Evolutionary conservation across 2,888 invertebrate species (phyloP).

Genomic region (Apamea crenata): DNA sequence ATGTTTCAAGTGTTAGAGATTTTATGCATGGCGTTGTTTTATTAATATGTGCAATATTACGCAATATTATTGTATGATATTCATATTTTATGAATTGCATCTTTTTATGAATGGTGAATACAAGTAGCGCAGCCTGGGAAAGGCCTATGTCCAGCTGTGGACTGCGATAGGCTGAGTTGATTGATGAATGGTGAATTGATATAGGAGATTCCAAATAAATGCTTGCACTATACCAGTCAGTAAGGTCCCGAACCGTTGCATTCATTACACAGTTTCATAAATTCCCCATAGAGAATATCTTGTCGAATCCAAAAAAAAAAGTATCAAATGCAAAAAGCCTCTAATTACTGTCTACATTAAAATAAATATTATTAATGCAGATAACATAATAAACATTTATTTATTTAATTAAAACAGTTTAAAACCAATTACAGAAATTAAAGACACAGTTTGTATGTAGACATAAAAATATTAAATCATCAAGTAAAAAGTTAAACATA

Average conservation of each 20-base stretch:
- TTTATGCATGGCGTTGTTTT: slow-evolving; percentile 3
- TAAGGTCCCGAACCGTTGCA: background rate
- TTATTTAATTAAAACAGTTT: too few species aligned
- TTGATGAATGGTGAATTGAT: background rate
- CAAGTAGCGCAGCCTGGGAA: too few species aligned
- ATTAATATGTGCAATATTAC: slow-evolving; percentile 4
- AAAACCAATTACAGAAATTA: too few species aligned
- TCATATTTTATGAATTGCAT: slow-evolving; percentile 13
- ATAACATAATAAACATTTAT: background rate
- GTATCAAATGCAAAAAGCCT: background rate
- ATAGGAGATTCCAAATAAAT: background rate
- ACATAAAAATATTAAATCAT: too few species aligned
- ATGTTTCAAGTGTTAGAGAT: slow-evolving; percentile 26
- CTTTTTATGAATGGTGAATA: background rate
- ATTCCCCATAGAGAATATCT: background rate
- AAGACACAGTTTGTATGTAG: too few species aligned
- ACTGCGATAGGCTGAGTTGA: too few species aligned
- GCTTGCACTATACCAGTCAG: background rate
- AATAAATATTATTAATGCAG: background rate
- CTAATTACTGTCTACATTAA: background rate
- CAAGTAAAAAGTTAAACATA: background rate
- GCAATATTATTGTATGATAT: too few species aligned
- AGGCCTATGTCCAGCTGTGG: too few species aligned
- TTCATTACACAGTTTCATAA: background rate
- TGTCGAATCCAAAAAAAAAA: background rate